Percentiles rank a stretch among this genome's conserved stretches.
phyloP scores from a whole-genome alignment of 2,797 vertebrate species.

The Erethizon dorsatum region DNA sequence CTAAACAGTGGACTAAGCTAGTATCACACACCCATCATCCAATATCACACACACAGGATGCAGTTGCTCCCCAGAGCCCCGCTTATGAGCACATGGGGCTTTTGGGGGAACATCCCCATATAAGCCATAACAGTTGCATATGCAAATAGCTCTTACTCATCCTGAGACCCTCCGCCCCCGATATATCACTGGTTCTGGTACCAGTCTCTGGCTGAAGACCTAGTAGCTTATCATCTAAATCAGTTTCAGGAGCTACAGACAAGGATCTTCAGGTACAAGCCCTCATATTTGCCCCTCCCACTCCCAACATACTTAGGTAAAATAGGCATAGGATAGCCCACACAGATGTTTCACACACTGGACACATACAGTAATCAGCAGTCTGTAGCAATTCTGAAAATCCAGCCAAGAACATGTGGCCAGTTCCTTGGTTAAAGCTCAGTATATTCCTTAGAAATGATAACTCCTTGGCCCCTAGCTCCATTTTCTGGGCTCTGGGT shows the following conservation, averaged over 20 bases:
- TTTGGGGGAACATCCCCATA: background rate
- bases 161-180: background rate
- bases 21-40: background rate
- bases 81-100: background rate
- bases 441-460: background rate
- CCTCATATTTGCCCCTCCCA: background rate
- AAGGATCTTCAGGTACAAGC: background rate
- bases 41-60: background rate
- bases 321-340: background rate
- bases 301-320: background rate
- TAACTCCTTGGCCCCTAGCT: background rate
- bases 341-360: background rate
- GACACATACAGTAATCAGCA: background rate
- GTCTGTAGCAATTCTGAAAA: background rate
- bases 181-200: background rate
- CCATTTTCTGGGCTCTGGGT: background rate
- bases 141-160: background rate
- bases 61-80: background rate
- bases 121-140: background rate
- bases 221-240: background rate
- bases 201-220: background rate
- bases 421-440: background rate
- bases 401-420: background rate
- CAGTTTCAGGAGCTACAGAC: background rate
- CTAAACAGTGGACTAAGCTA: background rate